These are phyloP conservation scores for Pardalotus punctatus DNA, from an alignment of 2,113 vertebrate species.

Conservation along the genomic window DNA sequence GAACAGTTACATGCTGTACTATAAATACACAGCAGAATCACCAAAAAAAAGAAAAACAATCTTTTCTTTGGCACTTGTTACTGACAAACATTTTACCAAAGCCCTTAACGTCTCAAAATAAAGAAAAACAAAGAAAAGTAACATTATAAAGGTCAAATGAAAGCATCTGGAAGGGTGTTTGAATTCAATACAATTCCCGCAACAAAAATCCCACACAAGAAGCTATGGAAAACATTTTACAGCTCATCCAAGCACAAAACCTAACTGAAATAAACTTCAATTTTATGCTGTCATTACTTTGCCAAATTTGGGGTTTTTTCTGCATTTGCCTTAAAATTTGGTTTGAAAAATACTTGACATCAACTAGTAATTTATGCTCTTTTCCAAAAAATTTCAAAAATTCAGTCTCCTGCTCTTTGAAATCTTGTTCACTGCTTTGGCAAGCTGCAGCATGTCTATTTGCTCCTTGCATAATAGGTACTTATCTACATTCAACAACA, in stretches of 20 bases:
- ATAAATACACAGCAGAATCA: conserved; percentile 12
- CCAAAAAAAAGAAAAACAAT: background rate
- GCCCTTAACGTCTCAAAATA: conserved; percentile 25
- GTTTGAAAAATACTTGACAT: background rate
- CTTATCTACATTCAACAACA: background rate
- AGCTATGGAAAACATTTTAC: conserved; percentile 21
- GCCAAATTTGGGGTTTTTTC: background rate
- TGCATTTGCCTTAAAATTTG: background rate
- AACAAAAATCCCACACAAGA: conserved; percentile 57
- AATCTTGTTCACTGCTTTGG: background rate
- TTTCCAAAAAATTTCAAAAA: background rate
- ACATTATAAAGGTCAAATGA: conserved; percentile 52
- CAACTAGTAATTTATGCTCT: background rate
- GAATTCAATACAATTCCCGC: conserved; percentile 33
- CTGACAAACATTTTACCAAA: conserved; percentile 30
- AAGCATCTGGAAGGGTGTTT: conserved; percentile 52
- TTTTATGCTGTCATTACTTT: background rate
- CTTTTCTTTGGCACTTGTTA: conserved; percentile 49
- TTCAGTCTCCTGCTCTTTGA: background rate
- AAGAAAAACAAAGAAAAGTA: conserved; percentile 24
- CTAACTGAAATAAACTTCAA: background rate
- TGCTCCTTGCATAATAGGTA: background rate
- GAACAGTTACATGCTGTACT: background rate
- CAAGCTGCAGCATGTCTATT: background rate
- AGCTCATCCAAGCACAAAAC: background rate